Base-by-base conservation (phyloP, 2,797 vertebrate species). In the Pampus argenteus region DNA sequence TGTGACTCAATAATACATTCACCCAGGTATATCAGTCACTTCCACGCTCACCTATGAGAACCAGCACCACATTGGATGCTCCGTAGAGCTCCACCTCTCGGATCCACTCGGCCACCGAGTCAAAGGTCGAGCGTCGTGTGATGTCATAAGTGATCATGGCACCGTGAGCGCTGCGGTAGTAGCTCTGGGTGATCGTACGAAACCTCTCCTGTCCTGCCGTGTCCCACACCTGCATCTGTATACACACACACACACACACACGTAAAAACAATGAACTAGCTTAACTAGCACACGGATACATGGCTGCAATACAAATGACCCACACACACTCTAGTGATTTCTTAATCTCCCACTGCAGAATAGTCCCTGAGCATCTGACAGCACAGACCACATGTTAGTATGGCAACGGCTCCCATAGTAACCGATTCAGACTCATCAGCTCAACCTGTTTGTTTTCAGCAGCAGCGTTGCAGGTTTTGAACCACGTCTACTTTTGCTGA, bases 161-260 rank as follows among this genome's bases (percentile, higher is more conserved):
- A 0, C 97, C 97, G 0, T 98, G 96, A 23, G 97, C 97, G 0
- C 97, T 98, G 74, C 97, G 96, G 78, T 98, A 98, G 78, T 98
- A 98, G 80, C 97, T 98, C 88, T 98, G 97, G 17, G 97, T 97
- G 93, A 98, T 98, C 3, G 97, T 98, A 18, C 95, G 95, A 86
- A 98, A 98, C 60, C 97, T 94, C 91, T 98, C 97, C 87, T 98
- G 97, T 6, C 97, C 97, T 0, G 97, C 97, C 0, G 97, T 98
- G 92, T 98, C 97, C 97, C 97, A 98, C 52, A 98, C 96, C 81
- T 98, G 97, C 84, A 98, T 96, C 97, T 98, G 92, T 10, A 66
- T n/a, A 86, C 73, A 47, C 22, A 44, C 66, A 26, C 26, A 59
- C n/a, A 50, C 6, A 28, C 15, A 44, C 40, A 44, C 2, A 18